phyloP scores from a whole-genome alignment of 2,797 vertebrate species.

The Leptatherina wallacei region DNA sequence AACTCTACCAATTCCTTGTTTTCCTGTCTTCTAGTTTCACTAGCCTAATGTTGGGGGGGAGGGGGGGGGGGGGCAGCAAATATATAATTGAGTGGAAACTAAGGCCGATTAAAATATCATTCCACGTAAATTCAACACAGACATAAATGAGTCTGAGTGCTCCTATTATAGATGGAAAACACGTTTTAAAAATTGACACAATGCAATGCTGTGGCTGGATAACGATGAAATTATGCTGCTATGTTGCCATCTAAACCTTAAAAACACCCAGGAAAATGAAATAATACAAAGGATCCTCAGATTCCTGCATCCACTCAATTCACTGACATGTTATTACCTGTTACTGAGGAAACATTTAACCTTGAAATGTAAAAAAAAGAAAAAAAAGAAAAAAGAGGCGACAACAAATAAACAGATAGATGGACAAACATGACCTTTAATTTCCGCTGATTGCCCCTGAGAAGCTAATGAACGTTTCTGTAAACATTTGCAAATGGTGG shows the following conservation, averaged over 20 bases:
- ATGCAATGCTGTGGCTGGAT: constrained; percentile 52
- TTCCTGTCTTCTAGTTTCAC: constrained; percentile 49
- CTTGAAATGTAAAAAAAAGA: constrained; percentile 23
- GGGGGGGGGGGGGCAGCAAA: constrained; percentile 46
- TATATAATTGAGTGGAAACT: constrained; percentile 56
- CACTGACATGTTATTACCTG: constrained; percentile 50
- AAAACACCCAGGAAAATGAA: constrained; percentile 56
- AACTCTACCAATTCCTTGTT: constrained; percentile 56
- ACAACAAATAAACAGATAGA: constrained; percentile 68
- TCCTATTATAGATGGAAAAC: constrained; percentile 49
- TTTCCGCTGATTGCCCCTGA: constrained; percentile 80
- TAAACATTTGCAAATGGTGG: constrained; percentile 81
- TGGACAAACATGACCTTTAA: constrained; percentile 84
- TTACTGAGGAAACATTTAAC: constrained; percentile 54
- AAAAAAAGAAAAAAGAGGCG: constrained; percentile 57
- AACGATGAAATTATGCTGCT: constrained; percentile 54
- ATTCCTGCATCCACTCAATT: constrained; percentile 32
- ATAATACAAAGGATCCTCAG: constrained; percentile 47
- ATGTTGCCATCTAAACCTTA: constrained; percentile 56
- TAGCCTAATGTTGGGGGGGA: constrained; percentile 48
- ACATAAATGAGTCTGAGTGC: constrained; percentile 55
- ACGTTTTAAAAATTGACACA: constrained; percentile 48
- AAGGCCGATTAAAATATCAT: constrained; percentile 49
- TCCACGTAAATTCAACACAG: constrained; percentile 25
- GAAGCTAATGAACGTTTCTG: constrained; percentile 84